phyloP scores from a whole-genome alignment of 2,113 vertebrate genomes.

The Rhinopomastus cyanomelas region DNA sequence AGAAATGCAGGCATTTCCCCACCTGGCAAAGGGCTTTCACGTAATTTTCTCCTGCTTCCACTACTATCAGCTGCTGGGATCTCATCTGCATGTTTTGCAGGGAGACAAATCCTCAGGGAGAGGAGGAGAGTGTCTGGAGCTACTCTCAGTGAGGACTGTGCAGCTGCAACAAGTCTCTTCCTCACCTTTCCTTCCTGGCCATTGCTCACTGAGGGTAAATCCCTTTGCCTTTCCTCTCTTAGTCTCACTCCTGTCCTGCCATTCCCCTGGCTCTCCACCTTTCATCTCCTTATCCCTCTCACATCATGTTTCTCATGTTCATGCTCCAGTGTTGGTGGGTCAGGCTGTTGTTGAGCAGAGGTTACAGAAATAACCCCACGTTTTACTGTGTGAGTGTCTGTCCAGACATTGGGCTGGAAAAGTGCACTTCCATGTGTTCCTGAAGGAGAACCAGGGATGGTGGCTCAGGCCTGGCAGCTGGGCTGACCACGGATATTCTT shows the following conservation, averaged over 20 bases:
- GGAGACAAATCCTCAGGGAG: neutral
- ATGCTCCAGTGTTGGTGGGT: neutral
- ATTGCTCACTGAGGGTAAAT: neutral
- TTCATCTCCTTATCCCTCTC: neutral
- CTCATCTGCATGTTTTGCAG: neutral
- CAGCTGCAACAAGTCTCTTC: neutral
- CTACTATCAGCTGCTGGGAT: neutral
- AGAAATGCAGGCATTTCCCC: neutral
- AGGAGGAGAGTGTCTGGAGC: fast-evolving
- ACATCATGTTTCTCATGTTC: neutral
- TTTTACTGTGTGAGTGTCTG: neutral
- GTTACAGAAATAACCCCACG: neutral
- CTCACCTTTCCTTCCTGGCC: neutral
- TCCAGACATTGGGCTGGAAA: neutral
- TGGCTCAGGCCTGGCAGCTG: neutral
- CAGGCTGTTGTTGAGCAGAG: neutral
- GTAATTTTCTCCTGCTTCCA: neutral
- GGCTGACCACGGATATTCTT: neutral
- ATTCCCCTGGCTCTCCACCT: neutral
- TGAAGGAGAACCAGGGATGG: neutral
- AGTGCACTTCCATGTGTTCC: neutral
- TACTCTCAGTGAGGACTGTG: neutral
- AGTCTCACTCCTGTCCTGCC: neutral
- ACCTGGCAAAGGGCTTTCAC: neutral
- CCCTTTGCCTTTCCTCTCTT: neutral